phyloP scores from a whole-genome alignment of 2,888 invertebrate genomes.

The Cantharis flavilabris region DNA sequence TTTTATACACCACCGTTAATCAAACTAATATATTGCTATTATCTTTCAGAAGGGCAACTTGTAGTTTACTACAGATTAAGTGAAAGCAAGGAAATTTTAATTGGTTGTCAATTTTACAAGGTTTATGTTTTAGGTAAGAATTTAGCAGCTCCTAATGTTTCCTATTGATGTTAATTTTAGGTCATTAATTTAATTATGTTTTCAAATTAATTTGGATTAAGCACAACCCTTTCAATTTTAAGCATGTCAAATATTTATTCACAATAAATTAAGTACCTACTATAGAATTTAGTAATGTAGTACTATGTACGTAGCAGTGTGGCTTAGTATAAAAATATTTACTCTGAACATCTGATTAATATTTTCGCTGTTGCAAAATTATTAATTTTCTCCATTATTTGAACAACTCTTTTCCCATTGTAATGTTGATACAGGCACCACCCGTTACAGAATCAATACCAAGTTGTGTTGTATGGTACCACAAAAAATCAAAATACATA shows the following conservation, averaged over 20 bases:
- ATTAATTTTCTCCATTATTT: background rate
- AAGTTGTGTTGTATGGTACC: background rate
- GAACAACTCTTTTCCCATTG: background rate
- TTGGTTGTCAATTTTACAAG: constrained; percentile 35
- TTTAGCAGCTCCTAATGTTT: background rate
- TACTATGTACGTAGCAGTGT: background rate
- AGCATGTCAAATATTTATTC: background rate
- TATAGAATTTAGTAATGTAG: background rate
- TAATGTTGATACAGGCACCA: background rate
- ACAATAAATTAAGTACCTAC: background rate
- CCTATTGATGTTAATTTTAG: background rate
- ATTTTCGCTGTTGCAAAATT: background rate
- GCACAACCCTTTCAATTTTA: background rate
- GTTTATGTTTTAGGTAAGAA: background rate
- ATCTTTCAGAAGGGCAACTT: constrained; percentile 4
- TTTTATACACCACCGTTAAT: constrained; percentile 12
- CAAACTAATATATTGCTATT: constrained; percentile 20
- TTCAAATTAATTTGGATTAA: background rate
- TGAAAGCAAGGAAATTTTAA: constrained; percentile 6
- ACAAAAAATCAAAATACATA: constrained; percentile 17
- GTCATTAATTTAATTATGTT: background rate
- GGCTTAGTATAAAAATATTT: background rate
- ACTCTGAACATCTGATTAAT: background rate
- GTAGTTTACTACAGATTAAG: constrained; percentile 5
- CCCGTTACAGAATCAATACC: background rate